These are phyloP conservation scores for Lordiphosa stackelbergi DNA, from an alignment of 1,140 invertebrate genomes.

Conservation along the genomic window DNA sequence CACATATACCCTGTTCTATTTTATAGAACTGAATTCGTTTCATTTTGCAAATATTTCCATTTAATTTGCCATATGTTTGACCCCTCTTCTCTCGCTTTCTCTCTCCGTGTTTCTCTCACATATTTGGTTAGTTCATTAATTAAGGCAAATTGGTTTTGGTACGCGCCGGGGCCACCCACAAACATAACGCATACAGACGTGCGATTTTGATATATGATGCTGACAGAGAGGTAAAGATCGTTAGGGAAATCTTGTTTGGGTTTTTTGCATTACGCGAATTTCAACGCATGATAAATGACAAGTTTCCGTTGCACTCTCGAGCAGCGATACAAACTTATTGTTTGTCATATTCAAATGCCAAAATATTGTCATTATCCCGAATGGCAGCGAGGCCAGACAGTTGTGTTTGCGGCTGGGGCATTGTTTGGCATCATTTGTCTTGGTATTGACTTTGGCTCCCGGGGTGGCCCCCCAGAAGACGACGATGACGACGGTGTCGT, in stretches of 20 bases:
- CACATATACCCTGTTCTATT: neutral
- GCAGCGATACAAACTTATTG: constrained; percentile 41
- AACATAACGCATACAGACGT: constrained; percentile 41
- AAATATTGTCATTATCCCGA: constrained; percentile 66
- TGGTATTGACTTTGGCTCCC: constrained; percentile 39
- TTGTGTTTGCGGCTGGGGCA: constrained; percentile 7
- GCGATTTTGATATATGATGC: constrained; percentile 71
- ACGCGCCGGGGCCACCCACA: constrained; percentile 48
- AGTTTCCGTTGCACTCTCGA: constrained; percentile 61
- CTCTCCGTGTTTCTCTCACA: neutral
- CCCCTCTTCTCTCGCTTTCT: constrained; percentile 18
- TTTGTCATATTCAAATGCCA: constrained; percentile 72
- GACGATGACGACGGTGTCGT: constrained; percentile 6
- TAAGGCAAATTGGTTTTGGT: constrained; percentile 42
- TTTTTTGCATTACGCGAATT: constrained; percentile 43
- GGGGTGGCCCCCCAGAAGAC: constrained; percentile 28
- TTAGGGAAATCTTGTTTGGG: constrained; percentile 26
- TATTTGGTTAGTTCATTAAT: constrained; percentile 53
- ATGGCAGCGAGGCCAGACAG: constrained; percentile 7
- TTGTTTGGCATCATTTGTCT: constrained; percentile 65
- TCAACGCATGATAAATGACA: constrained; percentile 70
- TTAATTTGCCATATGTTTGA: constrained; percentile 60
- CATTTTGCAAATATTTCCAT: constrained; percentile 53
- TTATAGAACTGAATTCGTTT: constrained; percentile 32
- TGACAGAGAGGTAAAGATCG: constrained; percentile 15